Percentiles rank a stretch among this genome's conserved stretches.
These are phyloP conservation scores for Epsilonema sp. DNA, from an alignment of 2,888 invertebrate genomes.

Conservation along the genomic window DNA sequence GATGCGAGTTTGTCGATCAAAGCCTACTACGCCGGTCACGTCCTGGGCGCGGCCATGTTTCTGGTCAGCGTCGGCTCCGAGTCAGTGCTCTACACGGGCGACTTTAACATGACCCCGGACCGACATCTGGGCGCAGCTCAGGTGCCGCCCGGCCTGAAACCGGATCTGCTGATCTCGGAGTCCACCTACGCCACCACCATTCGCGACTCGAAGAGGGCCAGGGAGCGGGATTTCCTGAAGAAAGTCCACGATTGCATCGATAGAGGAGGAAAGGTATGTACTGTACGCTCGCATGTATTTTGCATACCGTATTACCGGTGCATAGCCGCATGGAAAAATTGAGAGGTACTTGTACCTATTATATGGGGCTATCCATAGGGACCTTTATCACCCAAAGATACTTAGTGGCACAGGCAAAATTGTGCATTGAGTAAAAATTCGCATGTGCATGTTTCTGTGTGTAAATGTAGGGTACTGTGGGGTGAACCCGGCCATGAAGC, in stretches of 20 bases:
- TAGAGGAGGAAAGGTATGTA: conserved; percentile 72
- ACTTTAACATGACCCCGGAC: conserved; percentile 99
- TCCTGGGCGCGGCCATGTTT: conserved; percentile 97
- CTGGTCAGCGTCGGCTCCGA: conserved; percentile 85
- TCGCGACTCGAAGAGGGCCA: conserved; percentile 85
- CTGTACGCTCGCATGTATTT: too few species aligned
- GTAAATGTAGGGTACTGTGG: too few species aligned
- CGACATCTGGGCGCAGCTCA: conserved; percentile 93
- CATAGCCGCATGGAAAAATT: too few species aligned
- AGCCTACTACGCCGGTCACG: conserved; percentile 97
- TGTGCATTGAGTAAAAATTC: too few species aligned
- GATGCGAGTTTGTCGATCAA: conserved; percentile 90
- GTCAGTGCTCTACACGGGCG: conserved; percentile 88
- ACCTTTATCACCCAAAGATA: too few species aligned
- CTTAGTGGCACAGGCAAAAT: too few species aligned
- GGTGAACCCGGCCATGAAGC: too few species aligned
- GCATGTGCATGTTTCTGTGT: too few species aligned
- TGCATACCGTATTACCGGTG: too few species aligned
- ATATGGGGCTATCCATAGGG: too few species aligned
- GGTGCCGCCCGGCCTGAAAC: conserved; percentile 67
- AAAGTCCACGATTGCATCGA: conserved; percentile 90
- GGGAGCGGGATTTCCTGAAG: conserved; percentile 87
- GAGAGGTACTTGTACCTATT: too few species aligned
- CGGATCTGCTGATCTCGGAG: conserved; percentile 86
- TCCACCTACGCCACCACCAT: conserved; percentile 98